phyloP scores from a whole-genome alignment of 2,888 invertebrate genomes.

The Bursaphelenchus okinawaensis region DNA sequence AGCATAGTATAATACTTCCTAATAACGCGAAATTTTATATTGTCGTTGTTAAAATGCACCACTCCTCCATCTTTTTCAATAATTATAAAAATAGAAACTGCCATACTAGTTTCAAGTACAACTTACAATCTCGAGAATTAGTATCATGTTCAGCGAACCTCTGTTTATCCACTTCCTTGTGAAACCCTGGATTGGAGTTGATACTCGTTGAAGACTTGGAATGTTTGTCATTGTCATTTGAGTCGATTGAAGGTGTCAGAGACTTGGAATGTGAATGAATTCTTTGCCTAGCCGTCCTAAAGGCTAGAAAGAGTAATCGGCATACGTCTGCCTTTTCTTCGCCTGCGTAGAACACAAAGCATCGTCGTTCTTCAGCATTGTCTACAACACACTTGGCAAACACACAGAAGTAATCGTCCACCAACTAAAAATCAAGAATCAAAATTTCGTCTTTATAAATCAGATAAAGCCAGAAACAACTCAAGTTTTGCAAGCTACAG shows the following conservation, averaged over 20 bases:
- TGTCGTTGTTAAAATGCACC: no score
- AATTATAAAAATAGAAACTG: no score
- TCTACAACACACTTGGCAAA: conserved; percentile 16
- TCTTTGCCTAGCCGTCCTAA: conserved; percentile 4
- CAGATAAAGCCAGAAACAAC: no score
- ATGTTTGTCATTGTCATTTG: neutral
- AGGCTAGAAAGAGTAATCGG: conserved; percentile 19
- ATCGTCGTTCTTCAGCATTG: conserved; percentile 1
- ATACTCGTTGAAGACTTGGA: neutral
- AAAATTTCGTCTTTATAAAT: no score
- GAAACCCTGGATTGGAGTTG: no score
- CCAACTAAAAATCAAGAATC: conserved; percentile 24
- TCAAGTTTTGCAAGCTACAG: neutral
- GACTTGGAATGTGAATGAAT: neutral
- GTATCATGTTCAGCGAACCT: no score
- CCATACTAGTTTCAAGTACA: no score
- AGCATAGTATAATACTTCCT: no score
- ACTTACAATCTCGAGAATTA: no score
- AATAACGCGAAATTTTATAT: no score
- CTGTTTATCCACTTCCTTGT: no score
- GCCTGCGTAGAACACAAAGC: conserved; percentile 25
- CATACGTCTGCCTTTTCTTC: conserved; percentile 21
- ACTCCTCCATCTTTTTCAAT: no score
- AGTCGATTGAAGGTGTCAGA: neutral
- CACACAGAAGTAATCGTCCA: conserved; percentile 25